Evolutionary conservation across 2,797 vertebrate species (phyloP), one percentile per base, ranked within the genome.

Genomic region (Anguilla megastoma): DNA sequence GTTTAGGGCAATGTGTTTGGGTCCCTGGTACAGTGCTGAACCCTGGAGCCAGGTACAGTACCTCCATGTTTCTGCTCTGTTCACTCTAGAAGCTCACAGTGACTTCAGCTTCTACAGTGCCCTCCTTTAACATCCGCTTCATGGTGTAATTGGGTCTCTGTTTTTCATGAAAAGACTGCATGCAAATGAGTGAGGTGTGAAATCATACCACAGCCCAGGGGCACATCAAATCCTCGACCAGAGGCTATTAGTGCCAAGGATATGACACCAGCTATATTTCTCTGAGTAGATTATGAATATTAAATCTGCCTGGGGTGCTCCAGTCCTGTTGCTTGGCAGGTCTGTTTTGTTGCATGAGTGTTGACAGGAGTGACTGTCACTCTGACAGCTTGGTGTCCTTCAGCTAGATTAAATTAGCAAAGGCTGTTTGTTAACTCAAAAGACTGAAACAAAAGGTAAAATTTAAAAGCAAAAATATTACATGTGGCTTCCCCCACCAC

Each of bases 251-350:
- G 74, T 76, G 84, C 69, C 83, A 85, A 88, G 60, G 87, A 88
- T 85, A 60, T 88, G 84, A 88, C 84, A 76, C 87, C 9, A 74
- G 84, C 87, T 88, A 88, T 60, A 88, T 85, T 85, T 85, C 52
- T 54, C 30, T 48, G 66, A 88, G 71, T 85, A 54, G 83, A 48
- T 88, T 88, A 88, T 88, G 87, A 88, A 85, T 88, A 79, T 88
- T 88, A 76, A 85, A 88, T 85, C 83, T 45, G 36, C 83, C 84
- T 7, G 12, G 69, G 52, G 54, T 45, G 52, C 87, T 16, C 84
- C 84, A 16, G 8, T 88, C 52, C 69, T 85, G 69, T 76, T 56
- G 71, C 50, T 79, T 50, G 50, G 48, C 10, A 24, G 6, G 69
- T 85, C 66, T 88, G 66, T 54, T 76, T 88, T 36, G 41, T 36